Base-by-base conservation (phyloP, 2,888 invertebrate genomes). In the Rhorus exstirpatorius region DNA sequence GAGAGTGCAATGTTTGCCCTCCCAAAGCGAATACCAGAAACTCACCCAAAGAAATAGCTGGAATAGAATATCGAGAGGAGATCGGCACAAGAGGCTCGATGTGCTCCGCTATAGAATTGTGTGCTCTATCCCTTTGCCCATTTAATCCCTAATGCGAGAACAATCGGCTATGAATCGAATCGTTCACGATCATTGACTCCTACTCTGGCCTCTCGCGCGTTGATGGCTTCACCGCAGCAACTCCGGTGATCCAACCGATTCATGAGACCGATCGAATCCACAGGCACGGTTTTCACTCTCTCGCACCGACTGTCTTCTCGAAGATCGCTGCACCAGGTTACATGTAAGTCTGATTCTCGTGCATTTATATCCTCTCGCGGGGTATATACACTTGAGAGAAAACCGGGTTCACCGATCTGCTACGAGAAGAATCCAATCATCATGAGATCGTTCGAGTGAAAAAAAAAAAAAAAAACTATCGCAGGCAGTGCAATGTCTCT, bases 81-180 rank as follows among this genome's bases (percentile, higher is more conserved):
- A 81, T 79, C 78, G 55, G 35, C 35, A 53, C 10, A 26, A 68
- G 38, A 68, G 8, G 38, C 46, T 24, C 6, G 46, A 26, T 21
- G 17, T 49, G 44, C 51, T 68, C 10, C 8, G 41, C 35, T 55
- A 38, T 68, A 65, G 65, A 65, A 70, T 74, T 53, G 19, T 53
- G 21, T 26, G 61, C 58, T 68, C 44, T 38, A 14, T 61, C 51
- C 74, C 35, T 31, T 31, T 38, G 41, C 60, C 21, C 55, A 68
- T 77, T 83, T 72, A 79, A 76, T 83, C 71, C 75, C 51, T 72
- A 79, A 83, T 83, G 79, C 79, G 79, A 79, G 71, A 75, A 79
- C 82, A 83, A 79, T 83, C 76, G 82, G 38, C 82, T 76, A 83
- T 83, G 79, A 83, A 83, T 83, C 82, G 82, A 79, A 83, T 83